Percentiles rank a stretch among this genome's conserved stretches.
Conservation (phyloP, 2,888 invertebrate genomes). For the Drosophila nigricruria region DNA sequence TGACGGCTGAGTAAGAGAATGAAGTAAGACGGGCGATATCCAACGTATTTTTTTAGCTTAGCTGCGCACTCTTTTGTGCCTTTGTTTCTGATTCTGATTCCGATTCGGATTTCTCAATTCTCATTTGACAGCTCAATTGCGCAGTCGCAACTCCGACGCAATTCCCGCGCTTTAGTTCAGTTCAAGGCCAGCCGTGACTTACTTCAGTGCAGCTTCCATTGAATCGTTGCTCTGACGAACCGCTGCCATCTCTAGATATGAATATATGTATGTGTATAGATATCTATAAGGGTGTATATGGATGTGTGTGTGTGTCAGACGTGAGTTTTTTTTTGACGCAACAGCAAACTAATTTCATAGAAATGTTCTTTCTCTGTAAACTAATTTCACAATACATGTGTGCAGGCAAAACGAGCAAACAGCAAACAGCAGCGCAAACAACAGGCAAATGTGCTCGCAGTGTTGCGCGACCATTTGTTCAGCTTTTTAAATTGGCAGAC, state of each 20-base stretch:
- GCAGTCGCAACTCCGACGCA: slow-evolving; percentile 55
- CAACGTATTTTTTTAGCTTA: slow-evolving; percentile 14
- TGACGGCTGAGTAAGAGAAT: slow-evolving; percentile 9
- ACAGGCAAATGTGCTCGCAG: slow-evolving; percentile 46
- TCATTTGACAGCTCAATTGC: slow-evolving; percentile 66
- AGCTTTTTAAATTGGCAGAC: slow-evolving; percentile 60
- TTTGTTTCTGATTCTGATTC: slow-evolving; percentile 23
- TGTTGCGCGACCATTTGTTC: slow-evolving; percentile 55
- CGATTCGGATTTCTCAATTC: slow-evolving; percentile 17
- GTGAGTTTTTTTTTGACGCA: slow-evolving; percentile 15
- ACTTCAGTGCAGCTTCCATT: slow-evolving; percentile 8
- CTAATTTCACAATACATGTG: slow-evolving; percentile 53
- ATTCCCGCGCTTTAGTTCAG: slow-evolving; percentile 15
- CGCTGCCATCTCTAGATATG: slow-evolving; percentile 1
- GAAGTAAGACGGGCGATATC: slow-evolving; percentile 13
- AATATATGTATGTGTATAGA: background rate
- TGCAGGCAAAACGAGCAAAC: slow-evolving; percentile 35
- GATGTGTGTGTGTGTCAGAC: slow-evolving; percentile 14
- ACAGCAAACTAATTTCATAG: slow-evolving; percentile 69
- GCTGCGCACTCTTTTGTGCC: slow-evolving; percentile 10
- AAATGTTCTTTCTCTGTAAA: slow-evolving; percentile 62
- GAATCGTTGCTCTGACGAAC: background rate
- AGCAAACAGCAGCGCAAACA: slow-evolving; percentile 52
- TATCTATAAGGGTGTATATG: background rate
- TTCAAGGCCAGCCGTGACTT: slow-evolving; percentile 59